Evolutionary conservation across 2,113 vertebrate genomes (phyloP).

Genomic region (Coturnix japonica): DNA sequence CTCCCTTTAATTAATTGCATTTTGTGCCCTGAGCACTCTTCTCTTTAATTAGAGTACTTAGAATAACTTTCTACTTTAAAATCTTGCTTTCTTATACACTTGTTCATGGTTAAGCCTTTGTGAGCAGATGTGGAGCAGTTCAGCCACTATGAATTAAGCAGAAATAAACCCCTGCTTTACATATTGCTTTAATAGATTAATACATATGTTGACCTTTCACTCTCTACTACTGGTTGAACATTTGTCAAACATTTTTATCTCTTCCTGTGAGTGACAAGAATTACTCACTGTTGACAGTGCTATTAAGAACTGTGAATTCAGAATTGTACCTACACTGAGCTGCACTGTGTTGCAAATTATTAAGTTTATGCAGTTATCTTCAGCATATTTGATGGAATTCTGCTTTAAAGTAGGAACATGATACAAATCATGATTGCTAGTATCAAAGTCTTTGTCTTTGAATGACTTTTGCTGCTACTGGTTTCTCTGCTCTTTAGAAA

Average conservation of each 20-base stretch:
- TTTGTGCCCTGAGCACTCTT: neutral
- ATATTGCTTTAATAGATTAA: neutral
- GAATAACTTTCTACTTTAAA: neutral
- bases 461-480: neutral
- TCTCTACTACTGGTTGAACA: neutral
- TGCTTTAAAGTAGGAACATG: neutral
- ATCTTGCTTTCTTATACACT: neutral
- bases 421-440: fast-evolving
- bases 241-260: neutral
- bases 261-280: neutral
- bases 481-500: neutral
- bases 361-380: neutral
- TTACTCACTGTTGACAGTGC: neutral
- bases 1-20: slow-evolving; percentile 13
- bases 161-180: neutral
- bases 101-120: neutral
- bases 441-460: neutral
- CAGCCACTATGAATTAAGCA: neutral
- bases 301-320: neutral
- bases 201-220: slow-evolving; percentile 13
- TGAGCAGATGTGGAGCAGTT: neutral
- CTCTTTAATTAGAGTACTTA: neutral
- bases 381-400: neutral
- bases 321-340: neutral
- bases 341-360: neutral